These are phyloP conservation scores for Masticophis lateralis DNA, from an alignment of 2,797 vertebrate genomes.

Conservation along the genomic window DNA sequence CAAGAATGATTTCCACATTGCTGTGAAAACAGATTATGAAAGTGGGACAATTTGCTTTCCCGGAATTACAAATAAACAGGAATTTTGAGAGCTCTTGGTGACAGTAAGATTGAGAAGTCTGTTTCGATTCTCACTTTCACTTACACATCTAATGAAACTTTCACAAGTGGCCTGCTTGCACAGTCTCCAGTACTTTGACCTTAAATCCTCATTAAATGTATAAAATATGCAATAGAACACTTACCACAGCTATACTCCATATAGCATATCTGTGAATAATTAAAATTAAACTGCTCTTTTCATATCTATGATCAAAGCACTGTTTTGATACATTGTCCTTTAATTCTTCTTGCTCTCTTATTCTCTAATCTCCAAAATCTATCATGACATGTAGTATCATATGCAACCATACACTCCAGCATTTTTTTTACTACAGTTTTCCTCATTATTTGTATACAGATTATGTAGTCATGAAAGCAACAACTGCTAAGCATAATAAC, in stretches of 20 bases:
- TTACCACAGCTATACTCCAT: constrained; percentile 22
- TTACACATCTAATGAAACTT: neutral
- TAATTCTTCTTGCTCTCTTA: constrained; percentile 15
- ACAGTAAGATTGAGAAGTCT: neutral
- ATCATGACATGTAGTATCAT: neutral
- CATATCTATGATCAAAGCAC: neutral
- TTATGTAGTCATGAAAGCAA: neutral
- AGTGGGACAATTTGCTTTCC: neutral
- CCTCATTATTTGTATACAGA: neutral
- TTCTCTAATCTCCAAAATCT: neutral
- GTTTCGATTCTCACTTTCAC: neutral
- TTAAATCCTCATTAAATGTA: constrained; percentile 39
- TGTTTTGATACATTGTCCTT: constrained; percentile 4
- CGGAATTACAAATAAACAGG: neutral
- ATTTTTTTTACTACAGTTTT: neutral
- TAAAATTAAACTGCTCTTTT: constrained; percentile 40
- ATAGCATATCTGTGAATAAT: constrained; percentile 48
- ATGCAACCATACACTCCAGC: neutral
- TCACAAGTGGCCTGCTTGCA: constrained; percentile 23
- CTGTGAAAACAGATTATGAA: neutral
- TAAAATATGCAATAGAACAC: constrained; percentile 44
- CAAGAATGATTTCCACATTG: neutral
- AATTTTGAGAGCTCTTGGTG: neutral
- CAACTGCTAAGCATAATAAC: neutral
- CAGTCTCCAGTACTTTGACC: constrained; percentile 29